Base-by-base conservation (phyloP, 2,888 invertebrate genomes). In the Melolontha melolontha region DNA sequence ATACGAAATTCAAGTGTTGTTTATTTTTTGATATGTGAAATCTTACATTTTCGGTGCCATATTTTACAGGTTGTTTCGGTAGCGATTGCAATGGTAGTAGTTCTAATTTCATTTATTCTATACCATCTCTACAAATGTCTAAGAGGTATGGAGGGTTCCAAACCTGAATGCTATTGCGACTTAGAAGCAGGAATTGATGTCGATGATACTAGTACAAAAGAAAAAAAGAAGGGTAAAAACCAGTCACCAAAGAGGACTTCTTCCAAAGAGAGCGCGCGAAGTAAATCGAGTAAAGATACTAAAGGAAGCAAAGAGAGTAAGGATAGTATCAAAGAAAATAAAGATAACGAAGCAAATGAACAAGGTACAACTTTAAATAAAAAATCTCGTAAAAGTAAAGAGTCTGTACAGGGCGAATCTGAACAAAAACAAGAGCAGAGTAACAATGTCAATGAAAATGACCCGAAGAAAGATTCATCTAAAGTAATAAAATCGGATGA, bases 1-100 rank as follows among this genome's bases (percentile, higher is more conserved):
- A n/a, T n/a, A n/a, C n/a, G n/a, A n/a, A n/a, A n/a, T n/a, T n/a
- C n/a, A n/a, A n/a, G n/a, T n/a, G n/a, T n/a, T n/a, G n/a, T 22
- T 22, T 22, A 22, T 4, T 4, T 22, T 4, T 22, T 22, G 22
- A 1, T 22, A 4, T 4, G 4, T 22, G 4, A 1, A 4, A 22
- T 22, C 22, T 22, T 4, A 2, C 22, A 22, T 22, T 22, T 22
- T 22, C 22, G 22, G 4, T 22, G 4, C 4, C 4, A 22, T 22
- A 39, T 66, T 8, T 72, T 74, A 1, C 39, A 77, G 77, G 70
- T 75, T 11, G 67, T 75, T 27, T 74, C 75, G 7, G 74, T 75
- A 2, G 65, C 73, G 1, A 57, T 75, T 29, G 73, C 76, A 6
- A 72, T 75, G 68, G 29, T 68, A 4, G 66, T 74, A 14, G 71